Percentiles rank a stretch among this genome's conserved stretches.
These are phyloP conservation scores for Lithosia quadra DNA, from an alignment of 2,888 invertebrate genomes.

Conservation along the genomic window DNA sequence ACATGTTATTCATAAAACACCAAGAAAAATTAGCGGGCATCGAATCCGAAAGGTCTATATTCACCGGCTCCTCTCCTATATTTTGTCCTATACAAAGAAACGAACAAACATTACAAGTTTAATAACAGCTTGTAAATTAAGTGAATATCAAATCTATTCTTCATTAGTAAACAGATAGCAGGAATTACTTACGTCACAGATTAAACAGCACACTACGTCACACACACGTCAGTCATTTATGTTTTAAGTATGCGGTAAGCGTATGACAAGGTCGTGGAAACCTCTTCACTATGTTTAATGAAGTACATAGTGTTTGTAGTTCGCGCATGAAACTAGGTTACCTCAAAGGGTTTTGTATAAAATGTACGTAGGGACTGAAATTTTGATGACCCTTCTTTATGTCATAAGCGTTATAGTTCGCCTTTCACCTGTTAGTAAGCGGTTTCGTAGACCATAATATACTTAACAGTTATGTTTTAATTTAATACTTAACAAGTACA, in stretches of 20 bases:
- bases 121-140: not conserved
- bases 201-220: not conserved
- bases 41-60: too few relatives aligned
- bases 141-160: not conserved
- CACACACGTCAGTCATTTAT: not conserved
- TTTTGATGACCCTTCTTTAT: not conserved
- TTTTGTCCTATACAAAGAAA: not conserved
- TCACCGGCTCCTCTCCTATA: too few relatives aligned
- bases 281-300: not conserved
- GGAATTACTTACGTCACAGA: not conserved
- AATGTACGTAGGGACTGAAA: not conserved
- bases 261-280: not conserved
- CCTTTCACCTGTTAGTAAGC: not conserved
- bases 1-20: too few relatives aligned
- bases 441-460: too few relatives aligned
- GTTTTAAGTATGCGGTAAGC: slow-evolving; percentile 10
- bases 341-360: not conserved
- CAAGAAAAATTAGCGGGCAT: too few relatives aligned
- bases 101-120: not conserved
- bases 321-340: not conserved
- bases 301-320: not conserved
- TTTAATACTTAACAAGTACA: not conserved
- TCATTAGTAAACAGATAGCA: not conserved
- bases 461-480: not conserved
- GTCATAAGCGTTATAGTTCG: not conserved